phyloP scores from a whole-genome alignment of 2,888 invertebrate genomes.

The Mongoloraphidia duomilia region DNA sequence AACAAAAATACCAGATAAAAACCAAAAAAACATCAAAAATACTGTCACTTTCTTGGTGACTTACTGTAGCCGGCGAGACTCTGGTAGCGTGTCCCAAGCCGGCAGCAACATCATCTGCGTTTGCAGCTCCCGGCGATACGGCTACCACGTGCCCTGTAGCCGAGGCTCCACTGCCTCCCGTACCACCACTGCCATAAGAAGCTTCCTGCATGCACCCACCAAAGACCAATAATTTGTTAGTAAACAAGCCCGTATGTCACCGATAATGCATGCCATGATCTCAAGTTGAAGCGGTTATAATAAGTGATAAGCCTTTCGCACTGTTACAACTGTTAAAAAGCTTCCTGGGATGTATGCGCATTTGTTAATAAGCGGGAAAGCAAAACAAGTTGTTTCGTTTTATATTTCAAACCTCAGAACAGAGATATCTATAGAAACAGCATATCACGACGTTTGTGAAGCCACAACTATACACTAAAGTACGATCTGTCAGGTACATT shows the following conservation, averaged over 20 bases:
- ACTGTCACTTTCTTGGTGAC: conserved; percentile 21
- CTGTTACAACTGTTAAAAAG: no score
- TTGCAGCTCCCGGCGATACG: conserved; percentile 26
- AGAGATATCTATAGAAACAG: no score
- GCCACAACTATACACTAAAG: no score
- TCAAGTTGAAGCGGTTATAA: conserved; percentile 3
- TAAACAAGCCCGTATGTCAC: conserved; percentile 2
- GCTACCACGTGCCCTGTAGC: conserved; percentile 31
- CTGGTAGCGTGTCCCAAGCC: conserved; percentile 61
- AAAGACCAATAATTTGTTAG: conserved; percentile 7
- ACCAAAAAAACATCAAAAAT: conserved; percentile 9
- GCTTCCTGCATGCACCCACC: conserved; percentile 26
- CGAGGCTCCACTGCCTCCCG: conserved; percentile 35
- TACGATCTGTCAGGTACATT: no score
- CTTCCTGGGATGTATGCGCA: no score
- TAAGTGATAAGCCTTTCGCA: no score
- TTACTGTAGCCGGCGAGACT: conserved; percentile 86
- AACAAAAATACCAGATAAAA: conserved; percentile 11
- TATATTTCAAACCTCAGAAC: no score
- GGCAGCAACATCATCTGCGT: conserved; percentile 36
- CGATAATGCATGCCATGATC: not conserved
- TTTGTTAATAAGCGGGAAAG: no score
- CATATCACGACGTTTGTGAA: no score
- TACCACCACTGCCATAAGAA: conserved; percentile 20
- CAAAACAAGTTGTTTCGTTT: no score